A percentile compares a stretch with the other conserved stretches of the same genome.
phyloP scores from a whole-genome alignment of 2,797 vertebrate species.

The Halcyon chelicuti region DNA sequence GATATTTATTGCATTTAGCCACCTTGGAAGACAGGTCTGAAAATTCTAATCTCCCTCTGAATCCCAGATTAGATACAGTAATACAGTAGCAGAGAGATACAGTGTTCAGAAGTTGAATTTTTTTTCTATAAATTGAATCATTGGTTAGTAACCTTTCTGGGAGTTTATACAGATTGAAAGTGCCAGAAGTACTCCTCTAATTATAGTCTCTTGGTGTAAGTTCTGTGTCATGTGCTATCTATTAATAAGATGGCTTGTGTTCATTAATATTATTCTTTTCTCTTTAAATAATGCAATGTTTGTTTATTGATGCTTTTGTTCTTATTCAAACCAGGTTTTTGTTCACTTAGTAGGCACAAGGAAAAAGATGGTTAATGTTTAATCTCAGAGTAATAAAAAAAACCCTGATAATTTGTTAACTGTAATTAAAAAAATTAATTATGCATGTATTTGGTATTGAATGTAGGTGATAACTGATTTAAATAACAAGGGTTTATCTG shows the following conservation, averaged over 20 bases:
- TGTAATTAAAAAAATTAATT: not conserved
- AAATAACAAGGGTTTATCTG: not conserved
- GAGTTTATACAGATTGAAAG: not conserved
- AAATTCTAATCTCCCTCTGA: constrained; percentile 13
- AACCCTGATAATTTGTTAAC: not conserved
- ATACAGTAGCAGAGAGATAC: not conserved
- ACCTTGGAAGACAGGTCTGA: not conserved
- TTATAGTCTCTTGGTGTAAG: not conserved
- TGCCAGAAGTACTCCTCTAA: not conserved
- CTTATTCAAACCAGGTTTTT: not conserved
- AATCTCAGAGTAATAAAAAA: not conserved
- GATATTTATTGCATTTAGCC: constrained; percentile 32
- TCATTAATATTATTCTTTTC: not conserved
- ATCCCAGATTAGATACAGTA: constrained; percentile 8
- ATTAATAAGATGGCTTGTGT: not conserved
- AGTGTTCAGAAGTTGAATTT: not conserved
- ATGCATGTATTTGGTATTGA: not conserved
- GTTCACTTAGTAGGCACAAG: not conserved
- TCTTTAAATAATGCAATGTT: not conserved
- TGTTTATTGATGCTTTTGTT: not conserved
- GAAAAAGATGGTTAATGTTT: not conserved
- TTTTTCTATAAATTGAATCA: not conserved
- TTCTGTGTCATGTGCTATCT: not conserved
- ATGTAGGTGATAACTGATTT: not conserved
- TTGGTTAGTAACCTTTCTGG: not conserved